Base-by-base conservation (phyloP, 2,888 invertebrate genomes). In the Drosophila nr. medialis region DNA sequence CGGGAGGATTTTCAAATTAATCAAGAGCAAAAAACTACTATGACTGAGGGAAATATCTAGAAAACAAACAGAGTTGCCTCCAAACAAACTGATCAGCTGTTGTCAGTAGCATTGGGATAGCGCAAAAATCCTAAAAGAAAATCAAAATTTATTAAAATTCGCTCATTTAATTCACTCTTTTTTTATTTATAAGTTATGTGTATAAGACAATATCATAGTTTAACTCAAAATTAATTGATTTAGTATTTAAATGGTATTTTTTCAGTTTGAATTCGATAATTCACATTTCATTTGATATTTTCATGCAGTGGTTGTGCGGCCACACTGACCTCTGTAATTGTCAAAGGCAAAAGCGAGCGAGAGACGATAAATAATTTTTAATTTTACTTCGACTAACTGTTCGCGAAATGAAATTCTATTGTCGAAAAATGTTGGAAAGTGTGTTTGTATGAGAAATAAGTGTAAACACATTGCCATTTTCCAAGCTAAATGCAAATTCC, bases 401-500 rank as follows among this genome's bases (percentile, higher is more conserved):
- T 64, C 81, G 64, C 78, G 78, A 77, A 81, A 79, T 79, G 78
- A 72, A 80, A 81, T 79, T 81, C 63, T 71, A 75, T 72, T 80
- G 71, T 80, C 83, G 60, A 66, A 89, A 83, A 83, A 86, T 83
- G 83, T 62, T 89, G 75, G 72, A 83, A 68, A 83, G 78, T 85
- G 86, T 89, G 84, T 86, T 88, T 65, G 77, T 76, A 77, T 88
- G 86, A 83, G 60, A 82, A 64, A 61, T 42, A 59, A 74, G 74
- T 74, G 69, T 54, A 77, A 74, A 64, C 81, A 80, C 55, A 65
- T 76, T 77, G 81, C 64, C 67, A 72, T 72, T 85, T 50, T 54
- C n/a, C 30, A 79, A 62, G 40, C 42, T 30, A 60, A 71, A 67
- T 65, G 75, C 62, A 68, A 85, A 79, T 89, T 67, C 56, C 49